Conservation (phyloP, 2,888 invertebrate species). For the Polia nebulosa region DNA sequence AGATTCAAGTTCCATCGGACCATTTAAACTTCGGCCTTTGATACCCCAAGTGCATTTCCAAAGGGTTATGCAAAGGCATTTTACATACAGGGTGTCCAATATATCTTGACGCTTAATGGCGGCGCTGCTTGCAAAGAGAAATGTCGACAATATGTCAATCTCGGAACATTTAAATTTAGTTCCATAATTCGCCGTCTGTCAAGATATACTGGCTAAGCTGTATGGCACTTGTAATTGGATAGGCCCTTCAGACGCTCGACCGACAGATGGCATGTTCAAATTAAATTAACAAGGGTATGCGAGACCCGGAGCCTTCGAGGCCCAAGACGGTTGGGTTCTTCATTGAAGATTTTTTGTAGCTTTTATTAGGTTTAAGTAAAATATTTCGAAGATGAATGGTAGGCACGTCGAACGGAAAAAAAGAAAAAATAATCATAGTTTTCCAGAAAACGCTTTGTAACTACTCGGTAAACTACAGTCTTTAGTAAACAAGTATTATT, state of each 20-base stretch:
- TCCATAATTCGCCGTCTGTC: constrained; percentile 52
- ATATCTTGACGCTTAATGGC: constrained; percentile 18
- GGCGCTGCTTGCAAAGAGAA: constrained; percentile 27
- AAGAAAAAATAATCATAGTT: neutral
- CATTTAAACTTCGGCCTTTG: constrained; percentile 61
- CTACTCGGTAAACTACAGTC: too few relatives aligned
- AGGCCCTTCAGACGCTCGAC: constrained; percentile 75
- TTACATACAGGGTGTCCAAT: constrained; percentile 65
- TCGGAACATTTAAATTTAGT: constrained; percentile 56
- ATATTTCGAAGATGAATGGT: constrained; percentile 5
- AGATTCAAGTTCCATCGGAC: constrained; percentile 45
- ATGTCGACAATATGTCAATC: constrained; percentile 49
- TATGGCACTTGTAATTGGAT: constrained; percentile 79
- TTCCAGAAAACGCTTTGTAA: neutral
- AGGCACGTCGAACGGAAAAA: neutral
- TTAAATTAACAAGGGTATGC: constrained; percentile 86
- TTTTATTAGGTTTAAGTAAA: constrained; percentile 8
- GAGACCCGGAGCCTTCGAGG: constrained; percentile 70
- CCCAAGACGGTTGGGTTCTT: constrained; percentile 76
- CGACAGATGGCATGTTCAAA: constrained; percentile 85
- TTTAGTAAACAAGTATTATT: too few relatives aligned
- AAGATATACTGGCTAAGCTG: constrained; percentile 52
- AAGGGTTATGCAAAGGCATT: constrained; percentile 69
- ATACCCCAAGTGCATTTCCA: constrained; percentile 63
- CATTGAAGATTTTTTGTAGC: constrained; percentile 39